phyloP scores from a whole-genome alignment of 2,113 vertebrate genomes.

The Tyrannus savana region DNA sequence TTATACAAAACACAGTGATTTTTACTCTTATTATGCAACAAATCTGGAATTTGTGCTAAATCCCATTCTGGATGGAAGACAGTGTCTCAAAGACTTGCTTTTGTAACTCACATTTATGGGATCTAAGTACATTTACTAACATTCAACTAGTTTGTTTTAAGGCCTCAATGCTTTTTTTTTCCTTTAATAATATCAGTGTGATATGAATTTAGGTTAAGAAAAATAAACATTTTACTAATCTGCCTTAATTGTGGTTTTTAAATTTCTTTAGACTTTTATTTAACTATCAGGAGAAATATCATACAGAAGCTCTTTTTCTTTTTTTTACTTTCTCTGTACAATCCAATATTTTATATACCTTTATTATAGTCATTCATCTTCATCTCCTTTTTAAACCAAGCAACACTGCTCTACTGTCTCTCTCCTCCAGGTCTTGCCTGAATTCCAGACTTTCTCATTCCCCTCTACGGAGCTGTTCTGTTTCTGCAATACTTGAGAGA shows the following conservation, averaged over 20 bases:
- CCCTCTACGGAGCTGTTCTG: neutral
- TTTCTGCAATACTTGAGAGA: neutral
- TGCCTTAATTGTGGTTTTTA: neutral
- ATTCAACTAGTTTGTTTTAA: neutral
- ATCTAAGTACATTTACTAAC: neutral
- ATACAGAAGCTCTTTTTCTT: neutral
- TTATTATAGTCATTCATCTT: neutral
- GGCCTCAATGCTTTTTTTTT: neutral
- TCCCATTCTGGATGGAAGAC: neutral
- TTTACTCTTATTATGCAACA: neutral
- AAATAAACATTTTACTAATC: neutral
- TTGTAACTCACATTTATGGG: neutral
- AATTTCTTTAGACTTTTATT: neutral
- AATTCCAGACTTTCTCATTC: neutral
- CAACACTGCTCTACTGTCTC: neutral
- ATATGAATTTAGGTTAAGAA: neutral
- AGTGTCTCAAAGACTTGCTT: neutral
- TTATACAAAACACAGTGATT: neutral
- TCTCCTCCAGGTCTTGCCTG: neutral
- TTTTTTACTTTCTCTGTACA: neutral
- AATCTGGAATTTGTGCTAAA: constrained; percentile 2
- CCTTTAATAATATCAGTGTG: neutral
- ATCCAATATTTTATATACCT: neutral
- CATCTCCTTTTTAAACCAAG: neutral
- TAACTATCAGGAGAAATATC: neutral